Percentiles rank a stretch among this genome's conserved stretches.
Evolutionary conservation across 2,113 vertebrate genomes (phyloP).

Genomic region (Nymphicus hollandicus): DNA sequence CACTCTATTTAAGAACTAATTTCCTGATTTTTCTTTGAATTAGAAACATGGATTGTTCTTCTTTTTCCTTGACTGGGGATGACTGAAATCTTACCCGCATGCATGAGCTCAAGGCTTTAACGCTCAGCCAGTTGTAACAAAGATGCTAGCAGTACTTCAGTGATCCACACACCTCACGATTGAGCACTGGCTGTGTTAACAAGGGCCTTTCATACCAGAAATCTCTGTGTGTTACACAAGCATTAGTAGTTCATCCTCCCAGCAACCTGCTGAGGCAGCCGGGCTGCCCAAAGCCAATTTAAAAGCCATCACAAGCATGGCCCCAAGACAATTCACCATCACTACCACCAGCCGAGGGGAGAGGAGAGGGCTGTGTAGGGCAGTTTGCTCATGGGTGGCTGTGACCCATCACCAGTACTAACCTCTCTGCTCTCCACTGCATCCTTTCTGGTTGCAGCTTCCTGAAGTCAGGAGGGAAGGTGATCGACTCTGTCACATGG

Average conservation of each 20-base stretch:
- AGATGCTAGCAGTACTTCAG: neutral
- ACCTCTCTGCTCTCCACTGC: rapidly evolving
- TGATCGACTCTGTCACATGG: constrained; percentile 87
- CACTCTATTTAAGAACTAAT: neutral
- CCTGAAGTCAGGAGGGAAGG: constrained; percentile 80
- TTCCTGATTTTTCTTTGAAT: neutral
- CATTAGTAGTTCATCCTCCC: neutral
- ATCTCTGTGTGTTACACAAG: rapidly evolving
- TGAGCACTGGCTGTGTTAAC: neutral
- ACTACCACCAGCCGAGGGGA: rapidly evolving
- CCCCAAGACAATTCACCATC: neutral
- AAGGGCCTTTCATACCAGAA: neutral
- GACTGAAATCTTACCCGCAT: neutral
- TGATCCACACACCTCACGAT: rapidly evolving
- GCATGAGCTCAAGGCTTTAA: neutral
- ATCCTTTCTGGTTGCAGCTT: constrained; percentile 75
- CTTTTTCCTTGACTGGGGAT: neutral
- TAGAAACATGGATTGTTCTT: neutral
- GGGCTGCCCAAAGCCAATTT: neutral
- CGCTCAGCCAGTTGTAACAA: neutral
- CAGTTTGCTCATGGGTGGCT: rapidly evolving
- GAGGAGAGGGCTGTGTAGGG: neutral
- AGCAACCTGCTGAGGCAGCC: neutral
- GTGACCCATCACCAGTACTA: rapidly evolving
- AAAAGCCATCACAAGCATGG: rapidly evolving